Evolutionary conservation across 1,140 invertebrate genomes (phyloP).

Genomic region (Anagrus nilaparvatae): DNA sequence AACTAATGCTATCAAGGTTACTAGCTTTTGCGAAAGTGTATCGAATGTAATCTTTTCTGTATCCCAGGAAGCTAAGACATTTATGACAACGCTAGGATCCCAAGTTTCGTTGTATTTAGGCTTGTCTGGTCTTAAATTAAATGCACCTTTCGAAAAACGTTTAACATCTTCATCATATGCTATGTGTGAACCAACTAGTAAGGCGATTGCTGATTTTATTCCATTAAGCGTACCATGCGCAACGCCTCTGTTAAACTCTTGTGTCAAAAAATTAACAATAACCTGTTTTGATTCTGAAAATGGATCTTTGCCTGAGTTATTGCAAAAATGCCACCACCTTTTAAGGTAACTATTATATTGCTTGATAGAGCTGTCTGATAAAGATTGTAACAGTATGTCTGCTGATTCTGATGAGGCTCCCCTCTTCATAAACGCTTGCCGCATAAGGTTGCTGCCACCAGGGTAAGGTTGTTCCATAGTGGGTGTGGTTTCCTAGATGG

Average conservation of each 20-base stretch:
- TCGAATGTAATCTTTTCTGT: conserved; percentile 6
- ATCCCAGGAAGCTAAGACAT: background rate
- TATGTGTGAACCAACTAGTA: conserved; percentile 12
- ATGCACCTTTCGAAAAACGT: conserved; percentile 18
- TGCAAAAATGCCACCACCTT: conserved; percentile 9
- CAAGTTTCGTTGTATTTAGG: conserved; percentile 19
- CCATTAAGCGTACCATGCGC: conserved; percentile 18
- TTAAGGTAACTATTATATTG: conserved; percentile 11
- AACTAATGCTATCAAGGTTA: conserved; percentile 10
- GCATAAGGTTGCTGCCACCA: conserved; percentile 14
- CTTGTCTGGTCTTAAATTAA: conserved; percentile 2
- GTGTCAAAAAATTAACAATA: too few relatives aligned
- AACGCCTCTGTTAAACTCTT: conserved; percentile 7
- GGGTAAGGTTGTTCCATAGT: conserved; percentile 11
- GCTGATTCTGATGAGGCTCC: background rate
- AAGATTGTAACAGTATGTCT: conserved; percentile 5
- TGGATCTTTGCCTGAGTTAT: background rate
- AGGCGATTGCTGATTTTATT: conserved; percentile 20
- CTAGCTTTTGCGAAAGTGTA: conserved; percentile 9
- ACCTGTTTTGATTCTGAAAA: too few relatives aligned
- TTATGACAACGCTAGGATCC: conserved; percentile 16
- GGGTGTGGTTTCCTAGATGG: conserved; percentile 3
- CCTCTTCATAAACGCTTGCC: conserved; percentile 3
- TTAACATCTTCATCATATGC: conserved; percentile 9
- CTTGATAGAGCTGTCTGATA: conserved; percentile 8